Percentiles rank a stretch among this genome's conserved stretches.
Conservation (phyloP, 2,113 vertebrate genomes). For the human (Homo sapiens) region DNA sequence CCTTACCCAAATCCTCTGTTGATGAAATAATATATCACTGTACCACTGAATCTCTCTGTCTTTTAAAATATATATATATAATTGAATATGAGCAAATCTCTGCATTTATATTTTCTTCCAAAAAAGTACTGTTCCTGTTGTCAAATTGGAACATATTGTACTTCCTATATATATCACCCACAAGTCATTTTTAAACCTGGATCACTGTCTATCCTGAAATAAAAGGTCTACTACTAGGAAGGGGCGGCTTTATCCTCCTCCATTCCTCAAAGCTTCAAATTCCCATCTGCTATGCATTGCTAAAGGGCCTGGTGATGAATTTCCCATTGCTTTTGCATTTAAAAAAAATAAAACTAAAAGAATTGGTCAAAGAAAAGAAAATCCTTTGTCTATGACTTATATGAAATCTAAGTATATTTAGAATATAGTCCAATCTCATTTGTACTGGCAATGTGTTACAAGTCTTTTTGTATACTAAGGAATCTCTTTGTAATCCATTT, state of each 20-base stretch:
- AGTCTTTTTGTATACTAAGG: background rate
- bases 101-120: constrained; percentile 63
- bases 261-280: background rate
- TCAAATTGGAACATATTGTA: constrained; percentile 69
- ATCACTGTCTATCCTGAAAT: constrained; percentile 67
- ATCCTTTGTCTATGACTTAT: background rate
- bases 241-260: background rate
- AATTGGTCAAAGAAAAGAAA: constrained; percentile 41
- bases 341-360: constrained; percentile 30
- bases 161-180: constrained; percentile 63
- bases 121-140: constrained; percentile 57
- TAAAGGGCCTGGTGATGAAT: background rate
- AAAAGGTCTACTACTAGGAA: constrained; percentile 60
- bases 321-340: constrained; percentile 13
- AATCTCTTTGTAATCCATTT: background rate
- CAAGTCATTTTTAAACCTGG: constrained; percentile 65
- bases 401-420: constrained; percentile 26
- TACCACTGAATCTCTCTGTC: background rate
- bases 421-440: background rate
- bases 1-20: background rate
- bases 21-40: background rate
- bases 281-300: constrained; percentile 10
- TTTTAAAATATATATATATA: constrained; percentile 41
- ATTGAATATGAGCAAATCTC: constrained; percentile 50
- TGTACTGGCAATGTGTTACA: background rate